Evolutionary conservation across 2,888 invertebrate genomes (phyloP).

Genomic region (Unio pictorum): DNA sequence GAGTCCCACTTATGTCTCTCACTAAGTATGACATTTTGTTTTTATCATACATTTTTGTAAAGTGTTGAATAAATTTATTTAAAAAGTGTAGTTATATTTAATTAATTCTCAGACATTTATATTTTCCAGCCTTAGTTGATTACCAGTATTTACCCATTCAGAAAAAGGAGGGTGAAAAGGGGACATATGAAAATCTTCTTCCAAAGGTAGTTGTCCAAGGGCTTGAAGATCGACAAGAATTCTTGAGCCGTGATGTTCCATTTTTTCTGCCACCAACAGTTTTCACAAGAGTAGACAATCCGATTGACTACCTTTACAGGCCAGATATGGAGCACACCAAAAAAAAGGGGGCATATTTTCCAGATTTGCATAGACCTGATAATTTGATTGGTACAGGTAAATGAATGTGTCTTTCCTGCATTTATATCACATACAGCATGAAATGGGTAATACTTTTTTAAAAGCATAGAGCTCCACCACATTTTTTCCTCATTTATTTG

Average conservation of each 20-base stretch:
- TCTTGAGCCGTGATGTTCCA: constrained; percentile 77
- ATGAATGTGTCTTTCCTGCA: neutral
- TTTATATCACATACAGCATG: too few relatives aligned
- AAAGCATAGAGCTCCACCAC: too few relatives aligned
- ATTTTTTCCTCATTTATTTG: too few relatives aligned
- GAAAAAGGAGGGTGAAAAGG: constrained; percentile 45
- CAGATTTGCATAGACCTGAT: constrained; percentile 37
- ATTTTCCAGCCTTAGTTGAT: constrained; percentile 84
- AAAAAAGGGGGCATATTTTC: constrained; percentile 35
- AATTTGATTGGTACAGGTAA: constrained; percentile 61
- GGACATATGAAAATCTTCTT: constrained; percentile 41
- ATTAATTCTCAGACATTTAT: constrained; percentile 7
- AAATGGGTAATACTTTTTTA: too few relatives aligned
- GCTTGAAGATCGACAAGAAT: constrained; percentile 67
- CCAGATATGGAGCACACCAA: constrained; percentile 45
- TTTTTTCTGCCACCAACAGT: constrained; percentile 83
- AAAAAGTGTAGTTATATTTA: neutral
- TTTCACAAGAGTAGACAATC: constrained; percentile 84
- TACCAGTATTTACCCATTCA: constrained; percentile 90
- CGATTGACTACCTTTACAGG: constrained; percentile 65
- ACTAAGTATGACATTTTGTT: too few relatives aligned
- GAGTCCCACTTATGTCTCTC: too few relatives aligned
- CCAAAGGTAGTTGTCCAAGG: constrained; percentile 47
- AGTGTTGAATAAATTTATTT: too few relatives aligned
- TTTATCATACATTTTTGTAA: too few relatives aligned